Conservation (phyloP, 2,797 vertebrate species). For the Coluber constrictor region DNA sequence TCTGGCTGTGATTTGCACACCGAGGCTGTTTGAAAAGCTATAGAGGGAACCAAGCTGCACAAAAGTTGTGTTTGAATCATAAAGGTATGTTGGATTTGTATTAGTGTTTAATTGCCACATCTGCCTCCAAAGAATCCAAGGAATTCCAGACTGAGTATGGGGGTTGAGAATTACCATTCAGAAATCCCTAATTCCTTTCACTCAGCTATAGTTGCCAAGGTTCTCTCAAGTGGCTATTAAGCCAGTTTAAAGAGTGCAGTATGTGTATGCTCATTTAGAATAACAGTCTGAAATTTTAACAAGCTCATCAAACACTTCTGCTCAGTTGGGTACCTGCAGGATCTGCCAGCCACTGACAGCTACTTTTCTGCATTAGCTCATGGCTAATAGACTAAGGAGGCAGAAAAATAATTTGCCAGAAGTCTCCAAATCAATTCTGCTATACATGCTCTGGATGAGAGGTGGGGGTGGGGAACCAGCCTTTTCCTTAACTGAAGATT, state of each 20-base stretch:
- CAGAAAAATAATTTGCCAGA: constrained; percentile 10
- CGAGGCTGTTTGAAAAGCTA: constrained; percentile 2
- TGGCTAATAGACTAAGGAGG: constrained; percentile 7
- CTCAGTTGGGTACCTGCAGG: constrained; percentile 12
- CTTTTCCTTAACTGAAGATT: constrained; percentile 40
- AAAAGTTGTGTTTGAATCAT: neutral
- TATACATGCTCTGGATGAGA: neutral
- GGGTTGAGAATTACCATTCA: neutral
- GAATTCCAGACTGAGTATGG: neutral
- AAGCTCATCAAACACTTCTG: neutral
- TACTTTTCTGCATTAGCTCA: neutral
- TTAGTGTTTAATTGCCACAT: neutral
- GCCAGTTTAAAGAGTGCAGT: neutral
- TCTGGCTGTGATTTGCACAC: neutral
- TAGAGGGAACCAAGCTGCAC: neutral
- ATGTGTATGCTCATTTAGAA: neutral
- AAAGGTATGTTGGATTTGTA: neutral
- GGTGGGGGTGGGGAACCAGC: neutral
- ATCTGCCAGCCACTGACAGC: constrained; percentile 15
- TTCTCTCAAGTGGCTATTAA: neutral
- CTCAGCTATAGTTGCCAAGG: neutral
- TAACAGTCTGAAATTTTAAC: constrained; percentile 8
- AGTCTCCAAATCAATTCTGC: constrained; percentile 11
- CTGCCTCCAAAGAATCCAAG: neutral
- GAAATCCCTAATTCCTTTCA: neutral